Evolutionary conservation across 2,797 vertebrate species (phyloP), one percentile per base, ranked within the genome.

Genomic region (Onychomys leucogaster): DNA sequence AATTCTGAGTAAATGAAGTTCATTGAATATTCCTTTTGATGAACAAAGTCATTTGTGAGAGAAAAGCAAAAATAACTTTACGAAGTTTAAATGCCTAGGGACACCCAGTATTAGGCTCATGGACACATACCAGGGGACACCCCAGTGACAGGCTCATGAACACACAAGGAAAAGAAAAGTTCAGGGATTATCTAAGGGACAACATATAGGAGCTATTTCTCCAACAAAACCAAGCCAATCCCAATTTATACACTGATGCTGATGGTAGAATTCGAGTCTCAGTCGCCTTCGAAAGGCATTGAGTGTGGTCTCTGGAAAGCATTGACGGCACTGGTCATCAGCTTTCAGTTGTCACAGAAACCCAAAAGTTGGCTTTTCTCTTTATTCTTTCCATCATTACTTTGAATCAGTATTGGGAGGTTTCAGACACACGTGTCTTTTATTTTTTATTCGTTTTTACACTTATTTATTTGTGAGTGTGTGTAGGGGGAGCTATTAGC

Each of bases 1-100:
- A 96, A 97, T 94, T 76, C 96, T 95, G 87, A 91, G 91, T 93
- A 92, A 98, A 95, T 96, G 83, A 98, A 86, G 41, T 84, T 97
- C 96, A 82, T 96, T 65, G 27, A 90, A 87, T 84, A 23, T 0
- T 25, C 27, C 27, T 87, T 19, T 46, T 75, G 96, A 86, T 81
- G 5, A 23, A 21, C 82, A 97, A 96, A 97, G 97, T 94, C 95
- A 96, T 41, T 96, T 21, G 11, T 93, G 43, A 96, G 37, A 91
- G 61, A 75, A 97, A 97, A 98, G 94, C 84, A 41, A 25, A 93
- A 87, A 61, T 14, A 90, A 46, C 32, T n/a, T 71, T 90, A 97
- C 84, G 92, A 95, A 95, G 81, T 73, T 92, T 27, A 92, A 46
- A 43, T 86, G 91, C 67, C 49, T 34, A 94, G 89, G 37, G 77